Conservation (phyloP, 1,140 invertebrate genomes). For the Trachymyrmex cornetzi region DNA sequence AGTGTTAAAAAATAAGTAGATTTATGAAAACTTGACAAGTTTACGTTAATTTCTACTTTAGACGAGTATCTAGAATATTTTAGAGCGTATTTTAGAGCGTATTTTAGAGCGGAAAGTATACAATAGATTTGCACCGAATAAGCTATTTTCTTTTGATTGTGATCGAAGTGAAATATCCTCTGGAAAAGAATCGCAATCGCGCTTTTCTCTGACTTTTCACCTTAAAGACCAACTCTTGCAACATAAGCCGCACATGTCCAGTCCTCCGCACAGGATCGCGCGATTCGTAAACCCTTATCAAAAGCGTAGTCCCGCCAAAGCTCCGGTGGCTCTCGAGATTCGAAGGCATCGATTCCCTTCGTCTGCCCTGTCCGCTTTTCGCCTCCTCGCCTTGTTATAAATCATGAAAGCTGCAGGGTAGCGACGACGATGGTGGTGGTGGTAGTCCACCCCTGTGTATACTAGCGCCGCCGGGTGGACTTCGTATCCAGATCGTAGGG, state of each 20-base stretch:
- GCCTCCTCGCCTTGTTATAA: constrained; percentile 78
- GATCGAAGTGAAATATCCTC: not conserved
- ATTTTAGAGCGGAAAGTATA: not conserved
- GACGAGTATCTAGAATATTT: not conserved
- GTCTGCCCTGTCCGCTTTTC: constrained; percentile 53
- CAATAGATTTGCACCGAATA: not conserved
- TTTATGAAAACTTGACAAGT: not conserved
- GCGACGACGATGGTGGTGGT: constrained; percentile 17
- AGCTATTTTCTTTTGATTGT: not conserved
- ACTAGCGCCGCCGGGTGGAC: constrained; percentile 67
- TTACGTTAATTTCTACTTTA: not conserved
- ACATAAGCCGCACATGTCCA: constrained; percentile 59
- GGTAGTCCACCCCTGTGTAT: constrained; percentile 76
- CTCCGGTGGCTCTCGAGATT: constrained; percentile 55
- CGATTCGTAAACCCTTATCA: constrained; percentile 78
- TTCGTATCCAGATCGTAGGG: constrained; percentile 78
- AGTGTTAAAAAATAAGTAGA: not conserved
- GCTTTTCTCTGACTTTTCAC: constrained; percentile 2
- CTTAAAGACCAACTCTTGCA: not conserved
- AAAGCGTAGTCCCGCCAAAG: constrained; percentile 63
- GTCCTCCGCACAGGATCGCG: constrained; percentile 62
- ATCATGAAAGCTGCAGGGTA: constrained; percentile 80
- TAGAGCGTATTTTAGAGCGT: not conserved
- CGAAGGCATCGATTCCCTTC: constrained; percentile 64
- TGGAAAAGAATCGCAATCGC: not conserved